A percentile compares a stretch with the other conserved stretches of the same genome.
Evolutionary conservation across 2,797 vertebrate genomes (phyloP).

Genomic region (Denticeps clupeoides): DNA sequence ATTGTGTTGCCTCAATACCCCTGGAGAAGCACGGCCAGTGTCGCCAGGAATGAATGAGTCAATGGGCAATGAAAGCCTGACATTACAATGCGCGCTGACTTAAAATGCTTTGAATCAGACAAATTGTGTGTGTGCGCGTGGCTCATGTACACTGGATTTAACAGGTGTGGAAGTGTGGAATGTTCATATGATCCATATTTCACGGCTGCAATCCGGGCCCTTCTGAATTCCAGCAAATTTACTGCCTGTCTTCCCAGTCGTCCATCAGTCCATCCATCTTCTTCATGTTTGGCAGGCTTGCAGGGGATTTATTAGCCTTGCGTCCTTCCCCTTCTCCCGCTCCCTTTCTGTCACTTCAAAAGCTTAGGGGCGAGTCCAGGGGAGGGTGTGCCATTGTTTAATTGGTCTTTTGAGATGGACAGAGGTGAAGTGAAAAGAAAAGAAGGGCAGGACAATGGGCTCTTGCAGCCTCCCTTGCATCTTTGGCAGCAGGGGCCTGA

Average conservation of each 20-base stretch:
- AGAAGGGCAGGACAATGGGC: constrained; percentile 65
- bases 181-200: no score
- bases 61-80: no score
- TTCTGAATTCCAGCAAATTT: constrained; percentile 7
- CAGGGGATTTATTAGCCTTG: constrained; percentile 47
- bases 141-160: no score
- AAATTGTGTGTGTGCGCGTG: no score
- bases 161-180: no score
- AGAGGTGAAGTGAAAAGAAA: constrained; percentile 66
- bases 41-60: no score
- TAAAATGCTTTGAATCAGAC: no score
- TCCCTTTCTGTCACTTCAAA: constrained; percentile 67
- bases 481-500: no score
- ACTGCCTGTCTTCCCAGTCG: constrained; percentile 6
- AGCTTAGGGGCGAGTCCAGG: constrained; percentile 56
- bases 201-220: not conserved
- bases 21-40: no score
- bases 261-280: constrained; percentile 22
- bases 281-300: constrained; percentile 8
- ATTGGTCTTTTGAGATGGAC: constrained; percentile 78
- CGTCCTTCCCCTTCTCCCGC: constrained; percentile 38
- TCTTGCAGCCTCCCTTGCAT: constrained; percentile 58
- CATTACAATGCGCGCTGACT: no score
- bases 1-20: no score
- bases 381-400: constrained; percentile 72